Base-by-base conservation (phyloP, 2,888 invertebrate genomes). In the Cosmopolites sordidus region DNA sequence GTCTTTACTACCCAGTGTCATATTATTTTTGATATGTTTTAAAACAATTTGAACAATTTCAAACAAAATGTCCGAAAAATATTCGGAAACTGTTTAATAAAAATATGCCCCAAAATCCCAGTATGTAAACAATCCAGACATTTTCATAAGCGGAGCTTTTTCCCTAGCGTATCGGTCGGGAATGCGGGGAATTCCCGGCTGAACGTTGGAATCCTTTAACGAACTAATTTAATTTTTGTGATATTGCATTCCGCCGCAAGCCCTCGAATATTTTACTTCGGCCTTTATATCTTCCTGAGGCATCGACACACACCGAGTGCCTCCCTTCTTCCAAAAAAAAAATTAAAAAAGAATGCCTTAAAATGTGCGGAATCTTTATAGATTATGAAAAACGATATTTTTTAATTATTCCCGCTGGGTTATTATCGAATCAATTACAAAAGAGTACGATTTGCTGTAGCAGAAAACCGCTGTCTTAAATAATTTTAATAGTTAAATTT, bases 181-280 rank as follows among this genome's bases (percentile, higher is more conserved):
- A 53, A 56, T 40, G 56, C 49, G 46, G 52, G 47, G 53, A 53
- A 56, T 56, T 52, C 53, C 53, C 43, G 15, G 40, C 43, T 11
- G 40, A 16, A 14, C 17, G 40, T 14, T 40, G 40, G 40, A 40
- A 40, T 40, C 17, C 40, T 16, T 40, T 56, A 56, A 56, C 56
- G 56, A 56, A 56, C 56, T 56, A 56, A 56, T 56, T 56, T 56
- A 56, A 56, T 56, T 56, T 56, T 56, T 56, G 56, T 56, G 53
- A 56, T 56, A 56, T 56, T 40, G 40, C 40, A 40, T 40, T 40
- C 40, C 40, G 17, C 17, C 16, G 39, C 42, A 33, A 42, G 41
- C 33, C 30, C 56, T 45, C 47, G 50, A 52, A 56, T 56, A 56
- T 56, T 53, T 56, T 38, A 52, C 56, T 52, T 14, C 43, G 43